A percentile compares a stretch with the other conserved stretches of the same genome.
Evolutionary conservation across 2,113 vertebrate genomes (phyloP).

Genomic region (Trichomycterus rosablanca): DNA sequence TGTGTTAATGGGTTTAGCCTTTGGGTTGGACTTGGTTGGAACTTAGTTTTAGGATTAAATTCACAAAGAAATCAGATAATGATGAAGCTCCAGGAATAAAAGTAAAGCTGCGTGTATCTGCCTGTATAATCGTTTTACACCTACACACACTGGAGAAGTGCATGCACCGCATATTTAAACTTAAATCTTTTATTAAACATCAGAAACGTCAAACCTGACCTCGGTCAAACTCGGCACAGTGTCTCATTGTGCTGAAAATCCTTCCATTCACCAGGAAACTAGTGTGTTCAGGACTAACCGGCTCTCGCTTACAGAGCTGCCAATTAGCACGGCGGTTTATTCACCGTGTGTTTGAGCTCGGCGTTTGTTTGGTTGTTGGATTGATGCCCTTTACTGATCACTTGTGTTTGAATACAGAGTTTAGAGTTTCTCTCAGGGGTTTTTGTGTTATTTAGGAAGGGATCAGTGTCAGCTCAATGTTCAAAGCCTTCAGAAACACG

Average conservation of each 20-base stretch:
- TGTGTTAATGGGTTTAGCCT: slow-evolving; percentile 5
- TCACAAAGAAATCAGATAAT: background rate
- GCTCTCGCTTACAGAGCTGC: background rate
- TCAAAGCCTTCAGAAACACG: no score
- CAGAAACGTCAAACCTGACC: background rate
- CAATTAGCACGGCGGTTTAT: background rate
- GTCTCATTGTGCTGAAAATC: background rate
- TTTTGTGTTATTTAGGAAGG: no score
- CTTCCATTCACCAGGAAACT: background rate
- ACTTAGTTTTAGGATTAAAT: background rate
- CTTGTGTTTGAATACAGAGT: no score
- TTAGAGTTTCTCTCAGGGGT: no score
- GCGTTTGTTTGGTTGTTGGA: no score
- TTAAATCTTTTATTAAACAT: background rate
- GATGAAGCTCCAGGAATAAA: background rate
- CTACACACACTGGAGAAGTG: background rate
- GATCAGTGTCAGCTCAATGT: no score
- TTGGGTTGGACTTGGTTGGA: slow-evolving; percentile 5
- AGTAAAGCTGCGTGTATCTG: background rate
- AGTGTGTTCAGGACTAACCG: background rate
- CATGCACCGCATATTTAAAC: background rate
- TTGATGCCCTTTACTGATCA: no score
- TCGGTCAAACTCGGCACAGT: background rate
- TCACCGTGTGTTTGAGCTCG: background rate
- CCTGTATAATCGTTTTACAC: background rate